A percentile compares a stretch with the other conserved stretches of the same genome.
Evolutionary conservation across 1,140 invertebrate genomes (phyloP).

Genomic region (Formica selysi): DNA sequence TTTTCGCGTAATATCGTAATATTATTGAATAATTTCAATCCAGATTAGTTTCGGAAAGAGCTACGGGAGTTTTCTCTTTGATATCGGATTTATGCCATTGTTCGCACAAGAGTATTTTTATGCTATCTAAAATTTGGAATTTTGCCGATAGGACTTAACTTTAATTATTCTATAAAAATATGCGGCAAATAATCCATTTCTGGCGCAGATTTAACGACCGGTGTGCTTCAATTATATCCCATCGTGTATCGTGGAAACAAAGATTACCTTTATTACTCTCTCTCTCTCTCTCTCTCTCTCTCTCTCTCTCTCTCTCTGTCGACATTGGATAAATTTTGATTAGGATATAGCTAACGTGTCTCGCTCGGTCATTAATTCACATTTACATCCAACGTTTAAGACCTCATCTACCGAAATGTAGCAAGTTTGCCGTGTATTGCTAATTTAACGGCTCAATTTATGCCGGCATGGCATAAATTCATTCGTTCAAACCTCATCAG

Average conservation of each 20-base stretch:
- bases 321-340: conserved; percentile 30
- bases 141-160: not conserved
- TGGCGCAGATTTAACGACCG: not conserved
- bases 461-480: too few species aligned
- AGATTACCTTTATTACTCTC: not conserved
- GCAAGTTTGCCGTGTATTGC: not conserved
- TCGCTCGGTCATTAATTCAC: conserved; percentile 11
- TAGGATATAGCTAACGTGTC: not conserved
- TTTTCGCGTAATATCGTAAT: not conserved
- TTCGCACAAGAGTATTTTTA: not conserved
- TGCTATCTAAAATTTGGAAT: conserved; percentile 1
- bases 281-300: too few species aligned
- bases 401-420: not conserved
- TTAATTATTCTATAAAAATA: not conserved
- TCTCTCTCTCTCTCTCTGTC: too few species aligned
- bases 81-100: not conserved
- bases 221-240: not conserved
- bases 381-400: conserved; percentile 3
- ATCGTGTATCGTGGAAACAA: not conserved
- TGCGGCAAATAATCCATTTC: not conserved
- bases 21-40: not conserved
- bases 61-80: not conserved
- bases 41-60: not conserved
- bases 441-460: conserved; percentile 44
- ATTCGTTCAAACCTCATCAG: not conserved